These are phyloP conservation scores for Scaptomyza cyrtandrae DNA, from an alignment of 2,888 invertebrate species.

Conservation along the genomic window DNA sequence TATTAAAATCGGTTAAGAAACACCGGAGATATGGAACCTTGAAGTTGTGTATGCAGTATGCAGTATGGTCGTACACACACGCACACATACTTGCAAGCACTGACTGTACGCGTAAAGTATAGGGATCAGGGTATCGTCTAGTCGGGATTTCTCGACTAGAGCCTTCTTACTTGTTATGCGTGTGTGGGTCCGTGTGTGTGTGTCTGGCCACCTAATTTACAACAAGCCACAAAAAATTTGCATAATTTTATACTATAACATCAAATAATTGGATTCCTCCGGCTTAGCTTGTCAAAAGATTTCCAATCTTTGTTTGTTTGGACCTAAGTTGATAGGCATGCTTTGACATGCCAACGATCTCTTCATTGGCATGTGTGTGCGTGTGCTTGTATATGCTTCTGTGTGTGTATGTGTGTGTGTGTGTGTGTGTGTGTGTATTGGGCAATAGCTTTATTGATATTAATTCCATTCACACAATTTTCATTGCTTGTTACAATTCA, in stretches of 20 bases:
- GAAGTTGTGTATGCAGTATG: too few relatives aligned
- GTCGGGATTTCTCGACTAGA: too few relatives aligned
- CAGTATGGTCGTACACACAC: too few relatives aligned
- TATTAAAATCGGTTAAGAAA: too few relatives aligned
- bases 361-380: constrained; percentile 72
- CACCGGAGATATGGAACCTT: too few relatives aligned
- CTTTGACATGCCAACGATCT: constrained; percentile 69
- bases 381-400: constrained; percentile 6
- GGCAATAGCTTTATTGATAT: constrained; percentile 42
- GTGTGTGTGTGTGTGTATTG: constrained; percentile 43
- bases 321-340: constrained; percentile 48
- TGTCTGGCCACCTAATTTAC: constrained; percentile 42
- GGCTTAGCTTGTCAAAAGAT: constrained; percentile 29
- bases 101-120: too few relatives aligned
- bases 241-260: constrained; percentile 78
- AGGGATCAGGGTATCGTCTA: too few relatives aligned
- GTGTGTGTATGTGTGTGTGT: constrained; percentile 11
- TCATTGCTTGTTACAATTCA: constrained; percentile 77
- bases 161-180: too few relatives aligned
- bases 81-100: too few relatives aligned
- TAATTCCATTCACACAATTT: constrained; percentile 45
- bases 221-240: constrained; percentile 51
- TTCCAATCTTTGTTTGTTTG: constrained; percentile 32
- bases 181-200: constrained; percentile 22
- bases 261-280: constrained; percentile 31